Evolutionary conservation across 2,113 vertebrate genomes (phyloP), one percentile per base, ranked within the genome.

Genomic region (Leuciscus idus): DNA sequence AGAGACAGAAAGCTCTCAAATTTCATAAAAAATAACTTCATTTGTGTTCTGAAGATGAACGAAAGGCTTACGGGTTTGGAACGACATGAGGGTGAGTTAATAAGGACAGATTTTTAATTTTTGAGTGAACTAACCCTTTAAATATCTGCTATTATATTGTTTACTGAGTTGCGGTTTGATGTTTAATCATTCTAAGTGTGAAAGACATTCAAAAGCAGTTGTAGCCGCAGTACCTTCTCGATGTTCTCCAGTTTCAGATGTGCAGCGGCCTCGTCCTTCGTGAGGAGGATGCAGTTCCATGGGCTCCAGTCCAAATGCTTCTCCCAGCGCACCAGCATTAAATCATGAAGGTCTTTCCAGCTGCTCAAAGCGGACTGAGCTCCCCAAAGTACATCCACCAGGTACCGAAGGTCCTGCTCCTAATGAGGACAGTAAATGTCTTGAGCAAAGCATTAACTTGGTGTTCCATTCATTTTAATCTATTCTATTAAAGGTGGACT

Each of bases 231-330:
- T 95, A 97, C 96, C 95, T 92, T 84, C 36, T 95, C 89, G 57
- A 93, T 68, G 68, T 91, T 90, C 6, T 87, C 36, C 33, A 98
- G 86, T 66, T 93, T 94, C 85, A 95, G 91, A 91, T 99, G 98
- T 36, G 91, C 93, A 12, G 87, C 72, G 0, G 91, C 94, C 89
- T 99, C 98, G 0, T 97, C 95, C 90, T 95, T 95, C 85, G 95
- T 96, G 39, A 99, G 95, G 19, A 99, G 95, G 91, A 99, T 91
- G 88, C 97, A 98, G 93, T 99, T 99, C 98, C 98, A 99, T 0
- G 98, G 98, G 84, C 96, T 97, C 98, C 98, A 99, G 83, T 96
- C 93, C 39, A 0, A 12, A 3, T 61, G 80, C 12, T 92, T 95
- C 57, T 98, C 92, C 98, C 98, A 99, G 83, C 97, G 96, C 84